Percentiles rank a stretch among this genome's conserved stretches.
These are phyloP conservation scores for Paralichthys olivaceus DNA, from an alignment of 2,113 vertebrate species.

Conservation along the genomic window DNA sequence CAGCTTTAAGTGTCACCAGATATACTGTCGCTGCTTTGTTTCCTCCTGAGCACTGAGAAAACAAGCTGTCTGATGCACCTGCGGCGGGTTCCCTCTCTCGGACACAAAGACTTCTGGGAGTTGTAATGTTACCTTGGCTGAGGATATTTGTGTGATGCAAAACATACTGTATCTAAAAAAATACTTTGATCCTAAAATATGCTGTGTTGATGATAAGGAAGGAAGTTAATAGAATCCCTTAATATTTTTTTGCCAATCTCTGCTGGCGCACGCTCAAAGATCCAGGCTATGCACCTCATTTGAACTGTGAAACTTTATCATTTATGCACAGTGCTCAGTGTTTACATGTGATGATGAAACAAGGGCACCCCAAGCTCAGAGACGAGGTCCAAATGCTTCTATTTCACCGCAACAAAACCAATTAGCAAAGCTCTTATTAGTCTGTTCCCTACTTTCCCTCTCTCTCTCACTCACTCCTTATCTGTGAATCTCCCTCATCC, in stretches of 20 bases:
- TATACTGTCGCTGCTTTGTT: slow-evolving; percentile 44
- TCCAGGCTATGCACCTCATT: slow-evolving; percentile 49
- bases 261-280: slow-evolving; percentile 47
- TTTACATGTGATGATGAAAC: slow-evolving; percentile 63
- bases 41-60: slow-evolving; percentile 40
- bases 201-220: slow-evolving; percentile 61
- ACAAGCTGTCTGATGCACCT: slow-evolving; percentile 43
- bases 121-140: slow-evolving; percentile 22
- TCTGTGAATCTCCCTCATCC: slow-evolving; percentile 53
- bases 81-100: slow-evolving; percentile 1
- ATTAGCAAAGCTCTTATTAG: slow-evolving; percentile 57
- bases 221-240: slow-evolving; percentile 60
- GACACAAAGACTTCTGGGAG: slow-evolving; percentile 16
- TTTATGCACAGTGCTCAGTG: slow-evolving; percentile 55
- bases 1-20: slow-evolving; percentile 53
- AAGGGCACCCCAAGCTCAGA: slow-evolving; percentile 54
- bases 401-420: slow-evolving; percentile 57
- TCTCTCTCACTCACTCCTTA: slow-evolving; percentile 17
- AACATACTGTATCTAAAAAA: slow-evolving; percentile 29
- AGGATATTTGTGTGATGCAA: slow-evolving; percentile 39
- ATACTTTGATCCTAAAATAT: slow-evolving; percentile 60
- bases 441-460: slow-evolving; percentile 12
- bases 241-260: slow-evolving; percentile 58
- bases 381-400: slow-evolving; percentile 56
- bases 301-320: slow-evolving; percentile 64